Base-by-base conservation (phyloP, 2,797 vertebrate species). In the Limnodromus scolopaceus region DNA sequence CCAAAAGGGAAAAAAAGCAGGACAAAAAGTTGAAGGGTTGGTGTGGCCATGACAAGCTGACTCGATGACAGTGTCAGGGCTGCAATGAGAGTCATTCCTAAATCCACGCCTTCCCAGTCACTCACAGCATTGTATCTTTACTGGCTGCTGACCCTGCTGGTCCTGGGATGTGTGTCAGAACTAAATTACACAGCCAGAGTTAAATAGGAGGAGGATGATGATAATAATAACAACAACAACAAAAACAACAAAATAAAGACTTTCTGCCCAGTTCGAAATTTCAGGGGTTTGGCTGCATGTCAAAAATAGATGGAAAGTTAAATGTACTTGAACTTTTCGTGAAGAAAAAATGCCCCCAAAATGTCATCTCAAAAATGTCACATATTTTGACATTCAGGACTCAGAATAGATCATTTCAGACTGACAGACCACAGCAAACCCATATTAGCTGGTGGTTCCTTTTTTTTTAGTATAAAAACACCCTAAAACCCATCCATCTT, bases 351-450 rank as follows among this genome's bases (percentile, higher is more conserved):
- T 79, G 63, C 1, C 25, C 51, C 51, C 32, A 91, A 95, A 92
- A 86, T 93, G 84, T 64, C 92, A 79, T 48, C 72, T 89, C 28
- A 91, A 88, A 93, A 93, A 89, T 45, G 70, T 38, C 15, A 61
- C 4, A 0, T 34, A 48, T 84, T 93, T 87, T 96, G 93, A 91
- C 70, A 87, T 89, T 89, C 38, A 58, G 51, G 28, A 79, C 54
- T 70, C 54, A 78, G 38, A 92, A 88, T 8, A 78, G 41, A 66
- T 66, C 6, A 74, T 66, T 94, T 87, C 71, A 84, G 58, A 70
- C 32, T 72, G 74, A 89, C 39, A 76, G 51, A 81, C 23, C 38
- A 54, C 53, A 91, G 28, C 16, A 87, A 86, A 76, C 7, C 28
- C 11, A 9, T 66, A 63, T 57, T 53, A 89, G 39, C 22, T 57